phyloP scores from a whole-genome alignment of 2,888 invertebrate genomes.

The Acleris holmiana region DNA sequence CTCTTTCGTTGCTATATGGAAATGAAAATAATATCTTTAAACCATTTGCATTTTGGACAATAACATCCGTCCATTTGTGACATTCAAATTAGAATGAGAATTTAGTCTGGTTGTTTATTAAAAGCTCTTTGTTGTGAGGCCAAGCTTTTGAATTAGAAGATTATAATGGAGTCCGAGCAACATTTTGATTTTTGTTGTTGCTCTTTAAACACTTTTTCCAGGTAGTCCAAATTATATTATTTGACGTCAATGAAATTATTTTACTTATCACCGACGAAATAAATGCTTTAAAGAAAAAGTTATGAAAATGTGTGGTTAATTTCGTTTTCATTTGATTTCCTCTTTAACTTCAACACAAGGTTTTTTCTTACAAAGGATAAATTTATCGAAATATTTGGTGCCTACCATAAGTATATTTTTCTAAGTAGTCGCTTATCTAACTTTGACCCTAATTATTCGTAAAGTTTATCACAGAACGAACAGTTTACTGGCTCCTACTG shows the following conservation, averaged over 20 bases:
- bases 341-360: too few relatives aligned
- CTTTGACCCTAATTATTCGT: slow-evolving; percentile 32
- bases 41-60: slow-evolving; percentile 56
- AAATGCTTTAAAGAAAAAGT: too few relatives aligned
- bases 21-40: slow-evolving; percentile 56
- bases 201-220: neutral
- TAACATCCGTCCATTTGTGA: slow-evolving; percentile 39
- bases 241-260: too few relatives aligned
- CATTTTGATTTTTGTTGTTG: neutral
- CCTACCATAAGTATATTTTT: neutral
- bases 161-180: neutral
- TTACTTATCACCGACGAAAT: too few relatives aligned
- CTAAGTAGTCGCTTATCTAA: slow-evolving; percentile 14
- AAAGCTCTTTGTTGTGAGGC: slow-evolving; percentile 32
- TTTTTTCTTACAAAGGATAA: too few relatives aligned
- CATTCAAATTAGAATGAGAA: slow-evolving; percentile 39
- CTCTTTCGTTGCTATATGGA: slow-evolving; percentile 56
- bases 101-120: slow-evolving; percentile 36
- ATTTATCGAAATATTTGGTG: too few relatives aligned
- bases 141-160: slow-evolving; percentile 9
- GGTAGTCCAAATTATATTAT: too few relatives aligned
- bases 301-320: too few relatives aligned
- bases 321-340: too few relatives aligned
- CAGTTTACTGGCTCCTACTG: slow-evolving; percentile 58
- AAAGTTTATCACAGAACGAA: slow-evolving; percentile 43